Percentiles rank a stretch among this genome's conserved stretches.
phyloP scores from a whole-genome alignment of 2,797 vertebrate genomes.

The Enteromius fasciolatus region DNA sequence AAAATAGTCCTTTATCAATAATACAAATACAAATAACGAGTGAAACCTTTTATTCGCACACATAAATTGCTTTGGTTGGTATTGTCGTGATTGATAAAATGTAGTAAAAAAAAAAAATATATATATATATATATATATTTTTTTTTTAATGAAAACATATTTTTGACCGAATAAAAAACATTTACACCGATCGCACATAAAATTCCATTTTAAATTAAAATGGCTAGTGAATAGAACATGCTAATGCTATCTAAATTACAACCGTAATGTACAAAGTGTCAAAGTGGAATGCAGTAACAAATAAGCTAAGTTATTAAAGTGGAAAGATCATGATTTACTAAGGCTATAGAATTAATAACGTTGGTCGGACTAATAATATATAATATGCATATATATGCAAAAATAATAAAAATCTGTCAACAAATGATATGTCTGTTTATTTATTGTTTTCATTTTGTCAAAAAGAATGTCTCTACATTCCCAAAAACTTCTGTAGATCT shows the following conservation, averaged over 20 bases:
- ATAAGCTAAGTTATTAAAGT: neutral
- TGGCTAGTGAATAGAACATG: neutral
- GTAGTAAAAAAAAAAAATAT: no score
- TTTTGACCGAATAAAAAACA: neutral
- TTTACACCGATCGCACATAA: neutral
- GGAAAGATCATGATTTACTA: neutral
- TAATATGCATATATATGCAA: no score
- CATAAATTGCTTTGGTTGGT: neutral
- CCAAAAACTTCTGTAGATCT: neutral
- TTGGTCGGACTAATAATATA: neutral
- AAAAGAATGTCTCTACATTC: neutral
- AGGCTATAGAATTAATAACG: neutral
- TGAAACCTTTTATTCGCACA: neutral
- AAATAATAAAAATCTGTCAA: neutral
- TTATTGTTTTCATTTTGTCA: neutral
- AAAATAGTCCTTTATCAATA: neutral
- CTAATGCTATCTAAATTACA: neutral
- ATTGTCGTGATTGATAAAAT: conserved; percentile 1
- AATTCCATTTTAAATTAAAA: neutral
- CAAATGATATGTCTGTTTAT: neutral
- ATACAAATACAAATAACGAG: neutral
- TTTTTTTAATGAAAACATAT: neutral
- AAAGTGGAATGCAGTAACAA: conserved; percentile 10
- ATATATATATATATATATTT: no score
- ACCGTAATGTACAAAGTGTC: neutral